Conservation (phyloP, 2,888 invertebrate species). For the Melieria picta region DNA sequence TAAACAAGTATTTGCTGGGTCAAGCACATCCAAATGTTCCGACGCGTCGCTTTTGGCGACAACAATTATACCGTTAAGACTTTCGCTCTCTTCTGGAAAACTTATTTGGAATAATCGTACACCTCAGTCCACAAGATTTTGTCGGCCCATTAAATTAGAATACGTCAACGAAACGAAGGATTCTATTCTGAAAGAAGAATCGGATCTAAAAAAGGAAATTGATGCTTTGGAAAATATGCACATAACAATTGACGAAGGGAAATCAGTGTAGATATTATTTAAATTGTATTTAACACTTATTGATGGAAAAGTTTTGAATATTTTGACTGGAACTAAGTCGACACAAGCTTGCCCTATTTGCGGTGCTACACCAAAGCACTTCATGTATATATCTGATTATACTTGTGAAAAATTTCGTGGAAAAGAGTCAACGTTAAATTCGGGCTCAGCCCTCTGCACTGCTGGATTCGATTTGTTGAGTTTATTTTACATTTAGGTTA, state of each 20-base stretch:
- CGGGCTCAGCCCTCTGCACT: slow-evolving; percentile 16
- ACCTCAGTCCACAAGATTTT: slow-evolving; percentile 26
- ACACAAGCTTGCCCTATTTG: slow-evolving; percentile 28
- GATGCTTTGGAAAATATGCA: slow-evolving; percentile 24
- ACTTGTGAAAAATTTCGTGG: slow-evolving; percentile 17
- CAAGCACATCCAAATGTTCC: slow-evolving; percentile 14
- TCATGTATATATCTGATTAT: slow-evolving; percentile 15
- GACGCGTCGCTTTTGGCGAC: slow-evolving; percentile 24
- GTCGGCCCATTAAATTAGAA: slow-evolving; percentile 24
- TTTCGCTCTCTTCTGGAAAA: slow-evolving; percentile 24
- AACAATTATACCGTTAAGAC: slow-evolving; percentile 28
- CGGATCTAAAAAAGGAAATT: slow-evolving; percentile 29
- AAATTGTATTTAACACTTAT: slow-evolving; percentile 18
- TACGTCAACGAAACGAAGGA: slow-evolving; percentile 26
- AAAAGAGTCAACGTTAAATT: slow-evolving; percentile 17
- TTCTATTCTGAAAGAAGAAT: slow-evolving; percentile 19
- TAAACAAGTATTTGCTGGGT: slow-evolving; percentile 25
- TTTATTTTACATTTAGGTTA: slow-evolving; percentile 20
- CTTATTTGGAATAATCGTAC: slow-evolving; percentile 29
- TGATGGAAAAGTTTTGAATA: slow-evolving; percentile 28
- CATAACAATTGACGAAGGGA: slow-evolving; percentile 21
- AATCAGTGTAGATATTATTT: slow-evolving; percentile 25
- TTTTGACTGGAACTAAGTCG: slow-evolving; percentile 29
- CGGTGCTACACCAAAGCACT: slow-evolving; percentile 25
- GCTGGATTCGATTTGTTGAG: slow-evolving; percentile 25